Conservation (phyloP, 2,113 vertebrate genomes). For the Dicerorhinus sumatrensis region DNA sequence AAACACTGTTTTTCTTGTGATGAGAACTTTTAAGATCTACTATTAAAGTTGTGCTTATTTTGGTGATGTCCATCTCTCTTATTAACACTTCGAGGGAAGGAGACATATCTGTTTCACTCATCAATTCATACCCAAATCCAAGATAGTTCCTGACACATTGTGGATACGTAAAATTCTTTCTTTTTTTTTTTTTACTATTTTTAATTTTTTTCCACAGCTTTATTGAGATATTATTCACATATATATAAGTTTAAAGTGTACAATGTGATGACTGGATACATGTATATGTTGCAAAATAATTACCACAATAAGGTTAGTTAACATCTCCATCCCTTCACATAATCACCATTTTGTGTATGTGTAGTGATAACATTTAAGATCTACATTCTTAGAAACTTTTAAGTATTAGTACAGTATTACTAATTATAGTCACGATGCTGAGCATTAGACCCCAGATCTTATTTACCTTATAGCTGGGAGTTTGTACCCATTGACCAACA, state of each 20-base stretch:
- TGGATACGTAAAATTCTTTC: background rate
- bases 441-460: background rate
- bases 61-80: background rate
- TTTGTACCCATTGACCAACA: background rate
- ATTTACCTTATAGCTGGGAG: background rate
- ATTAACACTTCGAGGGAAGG: too few species aligned
- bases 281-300: background rate
- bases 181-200: background rate
- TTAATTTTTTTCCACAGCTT: background rate
- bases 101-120: too few species aligned
- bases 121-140: background rate
- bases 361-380: background rate
- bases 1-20: background rate
- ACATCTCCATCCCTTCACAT: background rate
- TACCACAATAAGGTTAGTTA: too few species aligned
- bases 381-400: too few species aligned
- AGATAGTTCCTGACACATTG: too few species aligned
- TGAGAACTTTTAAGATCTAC: background rate
- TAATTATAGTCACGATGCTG: background rate
- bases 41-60: background rate
- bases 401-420: background rate
- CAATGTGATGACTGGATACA: background rate
- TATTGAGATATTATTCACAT: background rate
- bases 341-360: background rate
- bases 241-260: background rate